Conservation (phyloP, 2,888 invertebrate genomes). For the Crioceris asparagi region DNA sequence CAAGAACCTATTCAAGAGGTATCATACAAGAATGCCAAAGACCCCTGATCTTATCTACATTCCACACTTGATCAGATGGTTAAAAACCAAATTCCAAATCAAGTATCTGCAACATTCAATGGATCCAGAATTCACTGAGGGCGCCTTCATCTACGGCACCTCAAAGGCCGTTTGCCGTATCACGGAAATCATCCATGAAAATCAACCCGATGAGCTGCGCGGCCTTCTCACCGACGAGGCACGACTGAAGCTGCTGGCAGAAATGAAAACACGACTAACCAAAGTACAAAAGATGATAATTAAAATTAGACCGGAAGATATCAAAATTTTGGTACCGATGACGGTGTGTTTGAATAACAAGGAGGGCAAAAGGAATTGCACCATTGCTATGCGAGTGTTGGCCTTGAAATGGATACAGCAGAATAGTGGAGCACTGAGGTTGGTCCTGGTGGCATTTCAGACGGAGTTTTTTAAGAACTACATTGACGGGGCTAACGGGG, state of each 20-base stretch:
- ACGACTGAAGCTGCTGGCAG: conserved; percentile 25
- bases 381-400: conserved; percentile 30
- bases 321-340: conserved; percentile 36
- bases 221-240: conserved; percentile 27
- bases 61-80: conserved; percentile 34
- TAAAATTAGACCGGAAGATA: conserved; percentile 31
- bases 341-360: conserved; percentile 24
- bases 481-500: conserved; percentile 22
- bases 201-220: conserved; percentile 28
- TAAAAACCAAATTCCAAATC: conserved; percentile 34
- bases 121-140: conserved; percentile 38
- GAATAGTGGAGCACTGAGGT: conserved; percentile 23
- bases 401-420: conserved; percentile 34
- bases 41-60: conserved; percentile 36
- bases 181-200: conserved; percentile 33
- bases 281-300: conserved; percentile 32
- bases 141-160: conserved; percentile 36
- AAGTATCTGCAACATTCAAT: conserved; percentile 32
- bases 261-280: conserved; percentile 27
- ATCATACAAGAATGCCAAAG: conserved; percentile 23
- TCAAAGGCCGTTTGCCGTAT: conserved; percentile 33
- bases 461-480: conserved; percentile 36
- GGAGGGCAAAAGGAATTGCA: conserved; percentile 24
- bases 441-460: conserved; percentile 34
- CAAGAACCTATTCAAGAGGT: conserved; percentile 4